These are phyloP conservation scores for Cavia porcellus DNA, from an alignment of 2,113 vertebrate genomes.

Conservation along the genomic window DNA sequence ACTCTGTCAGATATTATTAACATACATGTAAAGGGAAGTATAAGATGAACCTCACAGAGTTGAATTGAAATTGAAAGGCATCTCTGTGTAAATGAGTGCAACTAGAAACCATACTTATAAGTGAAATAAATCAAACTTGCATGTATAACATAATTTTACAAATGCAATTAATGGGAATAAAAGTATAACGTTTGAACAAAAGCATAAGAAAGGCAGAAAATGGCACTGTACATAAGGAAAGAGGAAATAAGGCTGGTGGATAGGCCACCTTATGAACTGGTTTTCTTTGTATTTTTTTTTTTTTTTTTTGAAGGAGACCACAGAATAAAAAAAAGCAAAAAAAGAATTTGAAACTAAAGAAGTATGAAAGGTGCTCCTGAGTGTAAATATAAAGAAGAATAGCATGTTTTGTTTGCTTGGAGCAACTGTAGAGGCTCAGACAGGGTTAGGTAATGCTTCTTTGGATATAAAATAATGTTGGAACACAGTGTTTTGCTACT, in stretches of 20 bases:
- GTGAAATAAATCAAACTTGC: no score
- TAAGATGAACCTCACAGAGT: no score
- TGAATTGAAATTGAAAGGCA: no score
- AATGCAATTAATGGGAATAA: not conserved
- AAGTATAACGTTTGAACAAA: not conserved
- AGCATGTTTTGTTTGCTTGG: not conserved
- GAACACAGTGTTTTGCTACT: not conserved
- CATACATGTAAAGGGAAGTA: no score
- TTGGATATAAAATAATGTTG: not conserved
- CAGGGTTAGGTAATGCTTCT: not conserved
- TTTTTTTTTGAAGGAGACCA: not conserved
- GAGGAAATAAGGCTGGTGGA: no score
- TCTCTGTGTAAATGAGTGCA: no score
- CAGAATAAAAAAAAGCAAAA: not conserved
- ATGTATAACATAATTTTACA: not conserved
- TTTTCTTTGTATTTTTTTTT: not conserved
- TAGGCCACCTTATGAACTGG: not conserved
- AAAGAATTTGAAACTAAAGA: not conserved
- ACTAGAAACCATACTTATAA: no score
- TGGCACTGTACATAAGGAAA: not conserved
- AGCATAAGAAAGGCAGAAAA: not conserved
- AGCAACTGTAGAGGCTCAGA: not conserved
- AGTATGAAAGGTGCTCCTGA: not conserved
- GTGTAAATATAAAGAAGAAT: not conserved
- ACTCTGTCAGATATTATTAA: no score